Evolutionary conservation across 2,113 vertebrate genomes (phyloP).

Genomic region (Antennarius striatus): DNA sequence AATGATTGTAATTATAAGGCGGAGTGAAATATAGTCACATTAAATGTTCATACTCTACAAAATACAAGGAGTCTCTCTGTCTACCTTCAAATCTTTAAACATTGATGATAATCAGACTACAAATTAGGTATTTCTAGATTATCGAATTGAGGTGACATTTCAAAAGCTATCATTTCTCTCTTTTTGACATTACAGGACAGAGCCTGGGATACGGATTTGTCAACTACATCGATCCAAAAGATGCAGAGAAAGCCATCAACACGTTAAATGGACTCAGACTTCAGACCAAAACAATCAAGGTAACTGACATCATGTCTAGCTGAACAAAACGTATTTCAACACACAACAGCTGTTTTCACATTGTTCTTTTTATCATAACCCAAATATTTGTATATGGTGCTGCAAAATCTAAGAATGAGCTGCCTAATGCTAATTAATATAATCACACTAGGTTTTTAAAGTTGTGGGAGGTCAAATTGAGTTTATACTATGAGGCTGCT

Average conservation of each 20-base stretch:
- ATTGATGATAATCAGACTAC: neutral
- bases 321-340: neutral
- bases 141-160: slow-evolving; percentile 4
- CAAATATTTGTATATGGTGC: neutral
- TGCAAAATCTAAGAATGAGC: no score
- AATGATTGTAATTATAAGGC: no score
- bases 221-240: slow-evolving; percentile 99
- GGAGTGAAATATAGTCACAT: no score
- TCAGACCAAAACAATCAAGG: slow-evolving; percentile 99
- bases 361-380: neutral
- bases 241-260: slow-evolving; percentile 99
- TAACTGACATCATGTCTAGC: slow-evolving; percentile 69
- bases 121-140: slow-evolving; percentile 18
- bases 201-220: slow-evolving; percentile 99
- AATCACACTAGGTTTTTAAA: slow-evolving; percentile 3
- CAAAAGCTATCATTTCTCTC: slow-evolving; percentile 26
- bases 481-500: neutral
- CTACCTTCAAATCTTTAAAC: neutral
- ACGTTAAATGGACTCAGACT: slow-evolving; percentile 99
- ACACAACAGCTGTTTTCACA: neutral
- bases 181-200: slow-evolving; percentile 84
- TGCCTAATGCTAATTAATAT: no score
- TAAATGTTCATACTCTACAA: neutral
- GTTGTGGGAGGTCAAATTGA: neutral
- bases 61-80: slow-evolving; percentile 6